phyloP scores from a whole-genome alignment of 1,140 invertebrate genomes.

The Drosophila parabipectinata region DNA sequence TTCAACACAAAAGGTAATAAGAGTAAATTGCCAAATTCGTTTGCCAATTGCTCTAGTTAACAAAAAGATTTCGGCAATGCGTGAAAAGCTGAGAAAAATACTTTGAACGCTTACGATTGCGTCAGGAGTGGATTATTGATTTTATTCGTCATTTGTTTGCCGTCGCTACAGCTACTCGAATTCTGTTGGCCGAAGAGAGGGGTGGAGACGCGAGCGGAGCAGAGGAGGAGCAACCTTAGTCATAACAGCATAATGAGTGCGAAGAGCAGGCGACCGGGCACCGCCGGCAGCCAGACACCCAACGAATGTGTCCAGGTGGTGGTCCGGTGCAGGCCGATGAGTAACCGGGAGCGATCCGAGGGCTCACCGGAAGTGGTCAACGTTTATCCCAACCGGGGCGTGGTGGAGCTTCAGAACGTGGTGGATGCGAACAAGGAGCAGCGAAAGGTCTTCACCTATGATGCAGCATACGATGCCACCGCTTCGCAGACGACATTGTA shows the following conservation, averaged over 20 bases:
- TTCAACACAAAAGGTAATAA: conserved; percentile 73
- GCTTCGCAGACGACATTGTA: conserved; percentile 97
- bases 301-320: conserved; percentile 88
- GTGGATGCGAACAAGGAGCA: conserved; percentile 84
- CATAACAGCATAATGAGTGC: conserved; percentile 67
- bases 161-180: conserved; percentile 68
- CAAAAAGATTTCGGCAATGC: background rate
- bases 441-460: conserved; percentile 94
- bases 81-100: background rate
- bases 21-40: conserved; percentile 24
- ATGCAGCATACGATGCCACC: conserved; percentile 94
- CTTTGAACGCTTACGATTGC: conserved; percentile 4
- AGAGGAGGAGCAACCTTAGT: conserved; percentile 62
- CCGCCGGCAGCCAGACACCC: conserved; percentile 59
- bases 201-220: conserved; percentile 28
- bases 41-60: conserved; percentile 13
- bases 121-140: conserved; percentile 67
- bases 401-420: conserved; percentile 88
- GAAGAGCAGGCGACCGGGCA: conserved; percentile 68
- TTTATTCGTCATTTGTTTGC: conserved; percentile 74
- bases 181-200: conserved; percentile 6
- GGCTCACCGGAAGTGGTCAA: conserved; percentile 89
- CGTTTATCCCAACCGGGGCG: conserved; percentile 87
- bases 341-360: conserved; percentile 90
- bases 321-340: conserved; percentile 95